These are phyloP conservation scores for Saxidomus purpurata DNA, from an alignment of 1,140 invertebrate genomes.

Conservation along the genomic window DNA sequence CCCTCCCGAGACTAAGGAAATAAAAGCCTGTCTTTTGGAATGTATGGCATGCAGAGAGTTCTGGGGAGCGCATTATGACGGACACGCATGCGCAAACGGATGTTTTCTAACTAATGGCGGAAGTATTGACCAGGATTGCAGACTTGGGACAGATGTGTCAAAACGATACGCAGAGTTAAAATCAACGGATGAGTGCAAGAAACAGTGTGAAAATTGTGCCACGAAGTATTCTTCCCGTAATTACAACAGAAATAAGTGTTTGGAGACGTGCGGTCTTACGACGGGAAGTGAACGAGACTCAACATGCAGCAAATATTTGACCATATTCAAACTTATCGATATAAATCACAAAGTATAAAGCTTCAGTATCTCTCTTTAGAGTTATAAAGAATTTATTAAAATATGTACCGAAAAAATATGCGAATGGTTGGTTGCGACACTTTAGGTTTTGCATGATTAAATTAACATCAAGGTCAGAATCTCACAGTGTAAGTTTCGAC, in stretches of 20 bases:
- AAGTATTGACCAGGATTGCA: slow-evolving; percentile 12
- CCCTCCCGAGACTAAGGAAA: not conserved
- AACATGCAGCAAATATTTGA: not conserved
- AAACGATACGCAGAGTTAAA: not conserved
- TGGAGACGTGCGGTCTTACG: not conserved
- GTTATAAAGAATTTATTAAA: no score
- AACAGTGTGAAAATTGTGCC: not conserved
- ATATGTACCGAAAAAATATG: no score
- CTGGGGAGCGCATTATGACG: slow-evolving; percentile 5
- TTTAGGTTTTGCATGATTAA: no score
- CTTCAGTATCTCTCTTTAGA: no score
- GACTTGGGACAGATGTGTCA: slow-evolving; percentile 1
- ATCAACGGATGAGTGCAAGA: not conserved
- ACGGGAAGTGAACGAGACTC: not conserved
- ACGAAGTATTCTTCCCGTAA: not conserved
- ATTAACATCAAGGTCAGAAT: no score
- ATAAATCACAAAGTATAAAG: not conserved
- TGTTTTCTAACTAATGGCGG: not conserved
- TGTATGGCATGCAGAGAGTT: slow-evolving; percentile 11
- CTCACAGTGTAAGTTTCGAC: no score
- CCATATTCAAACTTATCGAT: not conserved
- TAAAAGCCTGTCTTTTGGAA: not conserved
- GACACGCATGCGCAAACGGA: not conserved
- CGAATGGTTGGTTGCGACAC: no score
- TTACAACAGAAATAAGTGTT: not conserved